A percentile compares a stretch with the other conserved stretches of the same genome.
phyloP scores from a whole-genome alignment of 1,140 invertebrate species.

The Dryas iulia region DNA sequence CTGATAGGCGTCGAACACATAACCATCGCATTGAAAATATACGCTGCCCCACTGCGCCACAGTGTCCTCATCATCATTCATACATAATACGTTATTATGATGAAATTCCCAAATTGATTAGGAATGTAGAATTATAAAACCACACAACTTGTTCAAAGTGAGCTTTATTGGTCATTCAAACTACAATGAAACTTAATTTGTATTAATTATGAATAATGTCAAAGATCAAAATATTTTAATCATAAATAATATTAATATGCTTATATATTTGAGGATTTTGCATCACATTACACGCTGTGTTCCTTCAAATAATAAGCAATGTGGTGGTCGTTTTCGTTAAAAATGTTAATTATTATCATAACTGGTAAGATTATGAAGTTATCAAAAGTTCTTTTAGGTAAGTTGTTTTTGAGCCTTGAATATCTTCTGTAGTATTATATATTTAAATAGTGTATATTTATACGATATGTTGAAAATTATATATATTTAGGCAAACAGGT shows the following conservation, averaged over 20 bases:
- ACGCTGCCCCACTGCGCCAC: too few relatives aligned
- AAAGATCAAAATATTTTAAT: constrained; percentile 23
- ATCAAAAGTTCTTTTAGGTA: background rate
- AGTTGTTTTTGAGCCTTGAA: background rate
- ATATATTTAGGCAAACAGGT: too few relatives aligned
- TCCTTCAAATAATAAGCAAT: background rate
- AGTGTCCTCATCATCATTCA: too few relatives aligned
- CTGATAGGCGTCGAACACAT: too few relatives aligned
- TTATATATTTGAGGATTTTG: background rate
- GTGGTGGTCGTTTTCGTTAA: too few relatives aligned
- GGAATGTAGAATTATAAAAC: constrained; percentile 17
- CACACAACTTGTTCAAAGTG: constrained; percentile 3
- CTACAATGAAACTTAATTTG: constrained; percentile 16
- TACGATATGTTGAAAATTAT: too few relatives aligned
- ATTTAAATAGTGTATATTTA: too few relatives aligned
- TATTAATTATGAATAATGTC: constrained; percentile 15
- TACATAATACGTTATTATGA: background rate
- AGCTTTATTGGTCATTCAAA: constrained; percentile 20
- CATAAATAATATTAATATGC: background rate
- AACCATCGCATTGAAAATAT: too few relatives aligned
- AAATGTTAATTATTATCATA: background rate
- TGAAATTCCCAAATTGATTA: constrained; percentile 12
- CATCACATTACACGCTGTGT: background rate
- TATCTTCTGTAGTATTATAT: background rate
- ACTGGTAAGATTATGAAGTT: background rate